These are phyloP conservation scores for Strigamia maritima DNA, from an alignment of 2,888 invertebrate genomes.

Conservation along the genomic window DNA sequence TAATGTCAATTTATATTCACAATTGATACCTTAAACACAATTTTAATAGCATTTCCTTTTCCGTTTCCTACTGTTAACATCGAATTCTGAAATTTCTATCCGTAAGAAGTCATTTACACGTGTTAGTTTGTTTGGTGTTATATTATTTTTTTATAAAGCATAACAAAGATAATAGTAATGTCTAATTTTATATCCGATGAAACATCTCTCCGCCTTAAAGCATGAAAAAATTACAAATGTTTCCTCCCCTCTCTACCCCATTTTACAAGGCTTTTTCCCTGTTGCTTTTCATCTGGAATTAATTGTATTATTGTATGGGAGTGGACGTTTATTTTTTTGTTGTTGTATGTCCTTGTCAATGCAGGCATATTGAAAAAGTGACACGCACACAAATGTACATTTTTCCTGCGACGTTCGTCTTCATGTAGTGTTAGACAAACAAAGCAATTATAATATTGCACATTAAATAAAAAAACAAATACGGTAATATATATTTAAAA, in stretches of 20 bases:
- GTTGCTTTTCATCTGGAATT: conserved; percentile 23
- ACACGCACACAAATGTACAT: neutral
- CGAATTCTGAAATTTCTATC: too few species aligned
- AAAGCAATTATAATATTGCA: too few species aligned
- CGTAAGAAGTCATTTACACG: too few species aligned
- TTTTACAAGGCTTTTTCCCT: conserved; percentile 24
- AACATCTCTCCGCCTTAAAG: neutral
- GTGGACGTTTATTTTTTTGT: conserved; percentile 1
- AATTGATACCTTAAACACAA: neutral
- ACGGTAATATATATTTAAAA: too few species aligned
- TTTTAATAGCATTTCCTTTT: neutral
- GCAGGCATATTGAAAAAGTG: neutral
- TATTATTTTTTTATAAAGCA: too few species aligned
- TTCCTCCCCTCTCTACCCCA: neutral
- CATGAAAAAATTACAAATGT: conserved; percentile 22
- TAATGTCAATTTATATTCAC: neutral
- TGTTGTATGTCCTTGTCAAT: neutral
- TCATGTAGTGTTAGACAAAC: too few species aligned
- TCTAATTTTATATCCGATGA: neutral
- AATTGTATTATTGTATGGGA: conserved; percentile 22
- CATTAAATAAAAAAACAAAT: too few species aligned
- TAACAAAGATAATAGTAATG: neutral
- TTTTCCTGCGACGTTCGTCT: neutral
- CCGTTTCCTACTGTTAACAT: neutral
- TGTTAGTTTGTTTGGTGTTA: too few species aligned